A percentile compares a stretch with the other conserved stretches of the same genome.
Evolutionary conservation across 2,888 invertebrate species (phyloP).

Genomic region (Rhorus exstirpatorius): DNA sequence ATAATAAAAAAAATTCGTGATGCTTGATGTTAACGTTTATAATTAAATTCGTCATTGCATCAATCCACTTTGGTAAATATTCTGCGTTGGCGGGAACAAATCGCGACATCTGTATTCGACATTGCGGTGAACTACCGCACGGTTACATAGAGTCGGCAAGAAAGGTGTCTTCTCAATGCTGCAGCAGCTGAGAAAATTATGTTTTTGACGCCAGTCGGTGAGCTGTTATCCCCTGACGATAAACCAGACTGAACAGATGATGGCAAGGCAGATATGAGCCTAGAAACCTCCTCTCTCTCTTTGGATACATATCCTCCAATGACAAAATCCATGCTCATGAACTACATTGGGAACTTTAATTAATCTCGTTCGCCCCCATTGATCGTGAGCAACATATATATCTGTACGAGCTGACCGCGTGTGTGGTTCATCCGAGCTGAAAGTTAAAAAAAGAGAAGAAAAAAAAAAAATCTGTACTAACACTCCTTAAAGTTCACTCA

Average conservation of each 20-base stretch:
- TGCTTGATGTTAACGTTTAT: not conserved
- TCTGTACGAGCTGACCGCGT: not conserved
- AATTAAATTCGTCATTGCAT: not conserved
- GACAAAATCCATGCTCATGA: slow-evolving; percentile 24
- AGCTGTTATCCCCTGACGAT: not conserved
- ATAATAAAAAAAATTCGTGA: not conserved
- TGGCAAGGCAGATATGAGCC: slow-evolving; percentile 3
- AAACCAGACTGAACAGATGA: not conserved
- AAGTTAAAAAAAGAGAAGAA: not conserved
- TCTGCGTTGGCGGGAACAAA: not conserved
- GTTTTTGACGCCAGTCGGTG: not conserved
- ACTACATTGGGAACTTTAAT: not conserved
- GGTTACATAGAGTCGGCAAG: slow-evolving; percentile 6
- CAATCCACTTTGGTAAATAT: too few species aligned
- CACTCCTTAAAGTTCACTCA: slow-evolving; percentile 16
- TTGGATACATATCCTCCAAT: not conserved
- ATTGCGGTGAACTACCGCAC: not conserved
- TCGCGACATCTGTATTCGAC: slow-evolving; percentile 40
- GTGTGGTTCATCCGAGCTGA: not conserved
- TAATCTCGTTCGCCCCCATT: slow-evolving; percentile 36
- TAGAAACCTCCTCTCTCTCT: not conserved
- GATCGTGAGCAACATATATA: slow-evolving; percentile 11
- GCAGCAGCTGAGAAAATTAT: not conserved
- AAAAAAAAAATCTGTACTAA: not conserved
- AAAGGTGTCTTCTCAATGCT: not conserved